Evolutionary conservation across 2,113 vertebrate species (phyloP).

Genomic region (Macquaria australasica): DNA sequence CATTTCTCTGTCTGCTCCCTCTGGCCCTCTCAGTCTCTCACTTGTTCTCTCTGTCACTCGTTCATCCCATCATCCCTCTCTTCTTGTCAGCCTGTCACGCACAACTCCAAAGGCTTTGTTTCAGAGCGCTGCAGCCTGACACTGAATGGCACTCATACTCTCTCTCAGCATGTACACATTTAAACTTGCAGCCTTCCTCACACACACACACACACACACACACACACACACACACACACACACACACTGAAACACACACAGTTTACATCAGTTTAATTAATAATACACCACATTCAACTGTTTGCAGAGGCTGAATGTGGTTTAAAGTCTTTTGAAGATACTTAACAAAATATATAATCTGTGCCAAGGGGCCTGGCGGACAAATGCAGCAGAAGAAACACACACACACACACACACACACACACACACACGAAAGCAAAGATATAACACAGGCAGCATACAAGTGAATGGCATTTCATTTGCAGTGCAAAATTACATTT

Average conservation of each 20-base stretch:
- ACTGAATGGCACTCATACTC: constrained; percentile 59
- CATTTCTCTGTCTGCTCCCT: constrained; percentile 30
- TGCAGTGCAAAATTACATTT: not conserved
- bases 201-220: not conserved
- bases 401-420: not conserved
- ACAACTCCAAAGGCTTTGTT: constrained; percentile 60
- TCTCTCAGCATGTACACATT: not conserved
- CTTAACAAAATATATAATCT: not conserved
- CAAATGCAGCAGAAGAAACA: not conserved
- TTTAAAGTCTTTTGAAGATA: constrained; percentile 4
- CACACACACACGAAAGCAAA: not conserved
- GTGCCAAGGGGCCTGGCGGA: not conserved
- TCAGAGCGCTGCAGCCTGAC: constrained; percentile 59
- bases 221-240: not conserved
- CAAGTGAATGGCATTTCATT: not conserved
- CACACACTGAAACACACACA: not conserved
- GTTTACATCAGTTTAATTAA: not conserved
- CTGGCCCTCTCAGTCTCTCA: constrained; percentile 41
- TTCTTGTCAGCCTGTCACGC: constrained; percentile 53
- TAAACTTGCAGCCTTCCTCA: not conserved
- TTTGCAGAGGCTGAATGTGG: not conserved
- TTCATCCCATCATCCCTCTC: constrained; percentile 57
- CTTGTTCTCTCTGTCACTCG: constrained; percentile 52
- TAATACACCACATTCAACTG: not conserved
- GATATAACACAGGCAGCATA: too few species aligned